Percentiles rank a stretch among this genome's conserved stretches.
These are phyloP conservation scores for Euspilapteryx auroguttella DNA, from an alignment of 2,888 invertebrate genomes.

Conservation along the genomic window DNA sequence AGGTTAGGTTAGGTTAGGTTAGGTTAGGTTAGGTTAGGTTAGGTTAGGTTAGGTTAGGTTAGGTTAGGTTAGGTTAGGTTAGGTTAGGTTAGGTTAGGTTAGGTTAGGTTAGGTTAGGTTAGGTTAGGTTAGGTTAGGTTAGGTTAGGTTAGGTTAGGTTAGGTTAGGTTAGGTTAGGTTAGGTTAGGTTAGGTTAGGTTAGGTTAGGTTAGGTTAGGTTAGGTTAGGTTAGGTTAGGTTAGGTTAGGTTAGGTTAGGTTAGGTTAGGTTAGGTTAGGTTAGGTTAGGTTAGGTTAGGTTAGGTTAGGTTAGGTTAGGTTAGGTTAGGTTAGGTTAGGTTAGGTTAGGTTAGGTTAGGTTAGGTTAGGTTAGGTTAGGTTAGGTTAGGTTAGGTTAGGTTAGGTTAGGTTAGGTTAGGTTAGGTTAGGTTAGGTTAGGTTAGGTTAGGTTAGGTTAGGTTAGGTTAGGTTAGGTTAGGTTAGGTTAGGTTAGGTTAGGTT, in stretches of 20 bases:
- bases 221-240: constrained; percentile 6
- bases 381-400: constrained; percentile 4
- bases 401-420: constrained; percentile 2
- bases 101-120: constrained; percentile 2
- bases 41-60: constrained; percentile 6
- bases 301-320: constrained; percentile 3
- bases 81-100: constrained; percentile 2
- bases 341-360: constrained; percentile 1
- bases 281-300: constrained; percentile 3
- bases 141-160: constrained; percentile 7
- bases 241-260: no score
- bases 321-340: constrained; percentile 4
- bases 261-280: no score
- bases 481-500: constrained; percentile 4
- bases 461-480: constrained; percentile 4
- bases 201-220: constrained; percentile 5
- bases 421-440: constrained; percentile 2
- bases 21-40: constrained; percentile 6
- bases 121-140: constrained; percentile 4
- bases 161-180: constrained; percentile 8
- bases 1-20: constrained; percentile 11
- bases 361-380: no score
- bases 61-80: constrained; percentile 8
- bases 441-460: constrained; percentile 4
- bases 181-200: constrained; percentile 5